Conservation (phyloP, 2,888 invertebrate species). For the Dryobotodes eremita region DNA sequence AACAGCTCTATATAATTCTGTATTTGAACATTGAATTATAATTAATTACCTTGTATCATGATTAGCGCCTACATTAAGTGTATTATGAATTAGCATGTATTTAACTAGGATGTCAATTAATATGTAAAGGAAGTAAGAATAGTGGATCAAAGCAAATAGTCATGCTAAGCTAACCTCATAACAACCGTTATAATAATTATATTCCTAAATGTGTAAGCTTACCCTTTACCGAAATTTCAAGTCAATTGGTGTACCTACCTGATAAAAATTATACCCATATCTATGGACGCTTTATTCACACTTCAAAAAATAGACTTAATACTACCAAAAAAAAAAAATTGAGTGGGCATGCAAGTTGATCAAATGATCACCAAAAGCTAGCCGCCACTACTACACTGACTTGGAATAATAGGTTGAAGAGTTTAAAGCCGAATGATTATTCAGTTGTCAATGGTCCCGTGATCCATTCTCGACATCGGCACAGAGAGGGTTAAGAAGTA, state of each 20-base stretch:
- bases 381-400: not conserved
- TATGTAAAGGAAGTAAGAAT: not conserved
- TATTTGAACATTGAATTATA: conserved; percentile 70
- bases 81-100: not conserved
- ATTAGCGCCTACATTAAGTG: conserved; percentile 35
- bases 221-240: not conserved
- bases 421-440: not conserved
- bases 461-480: too few relatives aligned
- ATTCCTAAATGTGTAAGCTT: not conserved
- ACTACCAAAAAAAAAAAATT: too few relatives aligned
- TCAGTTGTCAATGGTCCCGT: not conserved
- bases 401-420: not conserved
- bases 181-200: not conserved
- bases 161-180: not conserved
- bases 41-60: conserved; percentile 54
- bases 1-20: conserved; percentile 72
- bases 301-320: not conserved
- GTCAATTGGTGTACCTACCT: not conserved
- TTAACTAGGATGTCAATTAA: conserved; percentile 19
- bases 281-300: not conserved
- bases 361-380: too few relatives aligned
- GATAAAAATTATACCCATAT: not conserved
- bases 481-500: not conserved
- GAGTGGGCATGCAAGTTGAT: not conserved
- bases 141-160: not conserved